Conservation (phyloP, 2,797 vertebrate species). For the Sebastes kiyomatsui region DNA sequence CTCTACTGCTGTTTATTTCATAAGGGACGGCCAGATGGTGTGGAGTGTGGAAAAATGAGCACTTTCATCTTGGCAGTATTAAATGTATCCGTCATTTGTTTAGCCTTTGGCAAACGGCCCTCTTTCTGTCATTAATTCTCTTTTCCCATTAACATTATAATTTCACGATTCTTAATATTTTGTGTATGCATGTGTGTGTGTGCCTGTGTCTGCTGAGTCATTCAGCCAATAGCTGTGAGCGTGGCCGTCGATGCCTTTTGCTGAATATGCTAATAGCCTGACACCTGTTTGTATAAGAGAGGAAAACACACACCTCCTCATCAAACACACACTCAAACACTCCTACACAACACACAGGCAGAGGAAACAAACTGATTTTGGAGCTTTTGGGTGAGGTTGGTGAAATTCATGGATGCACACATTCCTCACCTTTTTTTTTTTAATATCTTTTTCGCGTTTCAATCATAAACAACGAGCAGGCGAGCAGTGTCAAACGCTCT, state of each 20-base stretch:
- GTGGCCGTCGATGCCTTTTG: slow-evolving; percentile 56
- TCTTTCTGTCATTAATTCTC: slow-evolving; percentile 34
- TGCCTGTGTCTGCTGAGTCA: slow-evolving; percentile 32
- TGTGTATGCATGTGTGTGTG: slow-evolving; percentile 5
- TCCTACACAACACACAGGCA: slow-evolving; percentile 17
- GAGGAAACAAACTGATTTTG: slow-evolving; percentile 26
- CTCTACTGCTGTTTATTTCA: slow-evolving; percentile 66
- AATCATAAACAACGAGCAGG: background rate
- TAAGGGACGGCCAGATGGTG: slow-evolving; percentile 66
- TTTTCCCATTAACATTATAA: slow-evolving; percentile 20
- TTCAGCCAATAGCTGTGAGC: slow-evolving; percentile 54
- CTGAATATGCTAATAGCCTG: slow-evolving; percentile 76
- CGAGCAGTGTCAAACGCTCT: background rate
- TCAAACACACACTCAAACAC: slow-evolving; percentile 17
- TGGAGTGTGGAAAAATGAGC: slow-evolving; percentile 14
- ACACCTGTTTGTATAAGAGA: slow-evolving; percentile 75
- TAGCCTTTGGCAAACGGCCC: slow-evolving; percentile 22
- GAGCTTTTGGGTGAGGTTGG: slow-evolving; percentile 13
- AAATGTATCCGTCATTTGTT: slow-evolving; percentile 47
- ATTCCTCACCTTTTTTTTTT: background rate
- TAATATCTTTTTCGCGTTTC: background rate
- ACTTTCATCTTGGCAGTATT: slow-evolving; percentile 38
- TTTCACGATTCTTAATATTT: slow-evolving; percentile 9
- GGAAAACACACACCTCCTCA: slow-evolving; percentile 31
- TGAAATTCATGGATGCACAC: background rate